These are phyloP conservation scores for Hydractinia echinata DNA, from an alignment of 30 jellyfish, hydroid and myxozoan genomes.

Conservation along the genomic window DNA sequence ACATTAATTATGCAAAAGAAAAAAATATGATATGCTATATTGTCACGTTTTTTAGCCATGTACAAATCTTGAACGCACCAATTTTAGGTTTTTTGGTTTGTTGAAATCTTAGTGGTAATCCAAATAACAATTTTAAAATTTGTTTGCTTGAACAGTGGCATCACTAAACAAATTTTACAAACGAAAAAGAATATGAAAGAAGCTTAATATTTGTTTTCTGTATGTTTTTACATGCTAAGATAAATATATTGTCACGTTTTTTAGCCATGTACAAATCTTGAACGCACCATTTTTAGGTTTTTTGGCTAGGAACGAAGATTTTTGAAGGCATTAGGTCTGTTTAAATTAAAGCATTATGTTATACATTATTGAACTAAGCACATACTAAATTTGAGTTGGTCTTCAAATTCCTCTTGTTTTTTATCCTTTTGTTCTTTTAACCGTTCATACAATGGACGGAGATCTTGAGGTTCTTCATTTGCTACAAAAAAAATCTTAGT, in stretches of 20 bases:
- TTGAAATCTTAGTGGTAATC: neutral
- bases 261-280: too few species aligned
- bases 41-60: conserved; percentile 82
- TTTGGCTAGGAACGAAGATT: too few species aligned
- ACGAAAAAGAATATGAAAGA: neutral
- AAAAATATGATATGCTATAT: too few species aligned
- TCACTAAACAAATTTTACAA: neutral
- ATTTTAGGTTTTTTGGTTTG: conserved; percentile 49
- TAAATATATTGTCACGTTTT: too few species aligned
- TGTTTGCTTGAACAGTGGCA: neutral
- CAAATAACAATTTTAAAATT: too few species aligned
- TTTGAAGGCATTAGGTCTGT: too few species aligned
- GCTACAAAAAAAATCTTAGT: conserved; percentile 7
- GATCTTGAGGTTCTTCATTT: conserved; percentile 56
- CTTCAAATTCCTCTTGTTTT: conserved; percentile 88
- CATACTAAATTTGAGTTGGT: conserved; percentile 86
- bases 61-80: conserved; percentile 68
- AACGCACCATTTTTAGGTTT: too few species aligned
- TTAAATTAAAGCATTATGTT: too few species aligned
- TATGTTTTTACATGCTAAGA: too few species aligned
- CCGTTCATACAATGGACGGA: conserved; percentile 75
- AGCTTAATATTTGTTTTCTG: neutral
- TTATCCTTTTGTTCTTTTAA: conserved; percentile 80
- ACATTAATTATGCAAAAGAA: too few species aligned
- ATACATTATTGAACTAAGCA: neutral